Evolutionary conservation across 2,888 invertebrate species (phyloP).

Genomic region (Leptura quadrifasciata): DNA sequence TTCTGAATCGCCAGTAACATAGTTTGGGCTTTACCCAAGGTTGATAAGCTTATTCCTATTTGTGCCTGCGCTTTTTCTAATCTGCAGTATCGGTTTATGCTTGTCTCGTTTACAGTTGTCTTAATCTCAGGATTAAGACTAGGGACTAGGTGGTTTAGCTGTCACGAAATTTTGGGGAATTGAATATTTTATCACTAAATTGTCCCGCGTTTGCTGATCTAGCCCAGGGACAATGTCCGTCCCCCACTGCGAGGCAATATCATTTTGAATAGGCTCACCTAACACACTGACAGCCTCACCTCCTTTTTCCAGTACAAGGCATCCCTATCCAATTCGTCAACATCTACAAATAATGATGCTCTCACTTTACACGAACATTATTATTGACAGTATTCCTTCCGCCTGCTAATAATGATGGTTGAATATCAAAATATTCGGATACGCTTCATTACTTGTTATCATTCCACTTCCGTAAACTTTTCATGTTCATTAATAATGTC

Average conservation of each 20-base stretch:
- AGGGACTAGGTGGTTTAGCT: not conserved
- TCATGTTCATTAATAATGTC: no score
- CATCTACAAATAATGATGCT: not conserved
- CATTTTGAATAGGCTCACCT: slow-evolving; percentile 14
- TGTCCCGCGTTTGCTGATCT: not conserved
- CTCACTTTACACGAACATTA: no score
- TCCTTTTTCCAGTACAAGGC: slow-evolving; percentile 6
- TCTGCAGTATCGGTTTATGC: not conserved
- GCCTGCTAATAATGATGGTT: no score
- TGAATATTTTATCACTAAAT: not conserved
- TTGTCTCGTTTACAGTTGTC: slow-evolving; percentile 1
- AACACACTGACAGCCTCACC: not conserved
- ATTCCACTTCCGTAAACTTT: no score
- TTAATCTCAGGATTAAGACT: slow-evolving; percentile 14
- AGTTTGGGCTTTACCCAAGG: slow-evolving; percentile 12
- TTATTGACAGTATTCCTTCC: not conserved
- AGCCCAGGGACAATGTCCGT: not conserved
- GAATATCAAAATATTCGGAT: no score
- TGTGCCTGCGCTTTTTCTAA: slow-evolving; percentile 3
- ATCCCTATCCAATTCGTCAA: slow-evolving; percentile 2
- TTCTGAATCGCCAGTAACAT: not conserved
- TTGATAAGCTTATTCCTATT: slow-evolving; percentile 10
- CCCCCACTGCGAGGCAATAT: slow-evolving; percentile 12
- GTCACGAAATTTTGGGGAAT: not conserved
- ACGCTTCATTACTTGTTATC: no score